A percentile compares a stretch with the other conserved stretches of the same genome.
Evolutionary conservation across 2,113 vertebrate species (phyloP).

Genomic region (Halichoerus grypus): DNA sequence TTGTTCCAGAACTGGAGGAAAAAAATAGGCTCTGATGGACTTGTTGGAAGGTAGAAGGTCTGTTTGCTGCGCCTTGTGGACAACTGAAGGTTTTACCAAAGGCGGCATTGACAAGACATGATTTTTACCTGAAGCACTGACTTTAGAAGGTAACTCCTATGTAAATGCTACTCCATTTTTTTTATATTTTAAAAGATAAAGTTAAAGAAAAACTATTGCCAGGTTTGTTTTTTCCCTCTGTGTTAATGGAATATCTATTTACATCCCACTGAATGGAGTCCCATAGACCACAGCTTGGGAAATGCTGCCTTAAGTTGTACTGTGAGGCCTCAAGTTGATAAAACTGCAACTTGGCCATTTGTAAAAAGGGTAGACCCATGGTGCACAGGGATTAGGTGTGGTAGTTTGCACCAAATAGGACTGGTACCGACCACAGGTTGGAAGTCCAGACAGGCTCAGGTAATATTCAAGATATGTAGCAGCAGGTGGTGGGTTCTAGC

Average conservation of each 20-base stretch:
- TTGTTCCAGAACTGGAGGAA: not conserved
- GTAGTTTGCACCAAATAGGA: not conserved
- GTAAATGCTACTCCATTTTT: not conserved
- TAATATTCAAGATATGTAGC: not conserved
- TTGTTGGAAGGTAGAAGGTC: too few species aligned
- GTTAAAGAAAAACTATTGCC: not conserved
- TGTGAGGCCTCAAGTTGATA: not conserved
- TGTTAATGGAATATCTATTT: not conserved
- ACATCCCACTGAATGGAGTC: not conserved
- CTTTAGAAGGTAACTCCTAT: not conserved
- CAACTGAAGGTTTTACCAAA: not conserved
- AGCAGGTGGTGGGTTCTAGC: not conserved
- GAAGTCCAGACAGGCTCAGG: not conserved
- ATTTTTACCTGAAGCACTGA: not conserved
- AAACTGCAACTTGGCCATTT: not conserved
- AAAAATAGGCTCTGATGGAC: not conserved
- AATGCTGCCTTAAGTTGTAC: not conserved
- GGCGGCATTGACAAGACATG: not conserved
- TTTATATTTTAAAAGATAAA: constrained; percentile 31
- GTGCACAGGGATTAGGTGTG: not conserved
- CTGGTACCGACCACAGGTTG: too few species aligned
- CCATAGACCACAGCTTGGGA: not conserved
- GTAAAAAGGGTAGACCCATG: not conserved
- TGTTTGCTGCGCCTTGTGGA: not conserved
- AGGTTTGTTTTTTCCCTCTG: not conserved